These are phyloP conservation scores for Egretta garzetta DNA, from an alignment of 2,113 vertebrate genomes.

Conservation along the genomic window DNA sequence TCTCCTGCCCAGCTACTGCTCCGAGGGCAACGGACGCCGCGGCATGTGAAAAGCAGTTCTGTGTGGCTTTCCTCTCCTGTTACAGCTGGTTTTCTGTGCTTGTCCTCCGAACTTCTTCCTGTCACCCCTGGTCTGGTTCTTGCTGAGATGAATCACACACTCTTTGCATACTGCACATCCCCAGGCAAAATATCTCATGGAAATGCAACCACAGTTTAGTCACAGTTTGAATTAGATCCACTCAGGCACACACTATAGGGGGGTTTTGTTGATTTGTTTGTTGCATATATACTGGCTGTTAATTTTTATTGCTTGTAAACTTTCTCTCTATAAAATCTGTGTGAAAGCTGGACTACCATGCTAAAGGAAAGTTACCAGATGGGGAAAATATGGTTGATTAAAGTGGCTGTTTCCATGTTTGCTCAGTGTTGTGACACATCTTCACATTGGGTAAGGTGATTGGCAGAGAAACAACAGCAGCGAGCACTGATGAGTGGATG, in stretches of 20 bases:
- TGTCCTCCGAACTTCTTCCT: background rate
- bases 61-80: background rate
- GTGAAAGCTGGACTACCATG: constrained; percentile 24
- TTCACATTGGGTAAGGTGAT: constrained; percentile 51
- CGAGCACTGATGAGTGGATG: constrained; percentile 21
- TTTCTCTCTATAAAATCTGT: constrained; percentile 31
- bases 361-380: constrained; percentile 61
- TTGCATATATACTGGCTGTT: constrained; percentile 7
- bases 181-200: constrained; percentile 46
- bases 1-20: background rate
- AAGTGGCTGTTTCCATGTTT: constrained; percentile 48
- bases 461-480: constrained; percentile 56
- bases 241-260: background rate
- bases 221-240: constrained; percentile 47
- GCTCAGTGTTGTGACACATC: constrained; percentile 60
- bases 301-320: constrained; percentile 59
- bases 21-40: rapidly evolving
- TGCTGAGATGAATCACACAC: constrained; percentile 30
- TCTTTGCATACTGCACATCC: constrained; percentile 7
- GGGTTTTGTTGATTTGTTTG: constrained; percentile 18
- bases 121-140: constrained; percentile 18
- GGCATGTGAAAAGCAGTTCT: background rate
- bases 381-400: constrained; percentile 55
- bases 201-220: constrained; percentile 38
- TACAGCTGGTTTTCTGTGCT: background rate